These are phyloP conservation scores for Orthosia incerta DNA, from an alignment of 2,888 invertebrate species.

Conservation along the genomic window DNA sequence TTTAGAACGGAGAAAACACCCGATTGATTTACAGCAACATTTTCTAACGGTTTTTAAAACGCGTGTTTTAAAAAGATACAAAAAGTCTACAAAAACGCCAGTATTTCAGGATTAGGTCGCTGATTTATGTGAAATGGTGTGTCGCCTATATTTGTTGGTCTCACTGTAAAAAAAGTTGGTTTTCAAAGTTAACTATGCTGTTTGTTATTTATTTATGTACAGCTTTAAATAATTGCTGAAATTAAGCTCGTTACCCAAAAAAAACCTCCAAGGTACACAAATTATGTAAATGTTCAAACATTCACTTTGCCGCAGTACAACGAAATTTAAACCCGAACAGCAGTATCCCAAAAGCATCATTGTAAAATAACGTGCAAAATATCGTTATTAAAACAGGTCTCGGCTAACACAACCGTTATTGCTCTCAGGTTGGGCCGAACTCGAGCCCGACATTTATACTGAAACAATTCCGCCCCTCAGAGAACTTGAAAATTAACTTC, in stretches of 20 bases:
- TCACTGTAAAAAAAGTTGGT: slow-evolving; percentile 8
- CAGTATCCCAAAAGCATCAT: slow-evolving; percentile 59
- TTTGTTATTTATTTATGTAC: not conserved
- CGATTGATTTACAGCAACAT: slow-evolving; percentile 75
- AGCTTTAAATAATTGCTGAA: not conserved
- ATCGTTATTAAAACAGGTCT: slow-evolving; percentile 64
- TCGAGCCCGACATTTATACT: slow-evolving; percentile 48
- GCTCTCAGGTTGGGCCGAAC: slow-evolving; percentile 51
- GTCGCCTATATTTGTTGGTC: slow-evolving; percentile 30
- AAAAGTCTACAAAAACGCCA: slow-evolving; percentile 33
- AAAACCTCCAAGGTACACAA: slow-evolving; percentile 20
- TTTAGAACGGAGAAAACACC: slow-evolving; percentile 68
- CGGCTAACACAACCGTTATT: slow-evolving; percentile 59
- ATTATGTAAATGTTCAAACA: slow-evolving; percentile 52
- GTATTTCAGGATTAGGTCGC: slow-evolving; percentile 55
- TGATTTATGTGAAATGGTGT: slow-evolving; percentile 50
- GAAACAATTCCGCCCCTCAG: slow-evolving; percentile 60
- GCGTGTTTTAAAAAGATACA: slow-evolving; percentile 56
- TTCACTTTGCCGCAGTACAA: slow-evolving; percentile 45
- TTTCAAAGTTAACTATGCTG: slow-evolving; percentile 1
- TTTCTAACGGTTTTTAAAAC: slow-evolving; percentile 57
- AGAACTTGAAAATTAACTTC: slow-evolving; percentile 64
- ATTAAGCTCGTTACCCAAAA: not conserved
- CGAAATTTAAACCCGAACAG: slow-evolving; percentile 57
- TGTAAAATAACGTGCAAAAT: slow-evolving; percentile 64